Base-by-base conservation (phyloP, 2,797 vertebrate species). In the Myiotriccus ornatus region DNA sequence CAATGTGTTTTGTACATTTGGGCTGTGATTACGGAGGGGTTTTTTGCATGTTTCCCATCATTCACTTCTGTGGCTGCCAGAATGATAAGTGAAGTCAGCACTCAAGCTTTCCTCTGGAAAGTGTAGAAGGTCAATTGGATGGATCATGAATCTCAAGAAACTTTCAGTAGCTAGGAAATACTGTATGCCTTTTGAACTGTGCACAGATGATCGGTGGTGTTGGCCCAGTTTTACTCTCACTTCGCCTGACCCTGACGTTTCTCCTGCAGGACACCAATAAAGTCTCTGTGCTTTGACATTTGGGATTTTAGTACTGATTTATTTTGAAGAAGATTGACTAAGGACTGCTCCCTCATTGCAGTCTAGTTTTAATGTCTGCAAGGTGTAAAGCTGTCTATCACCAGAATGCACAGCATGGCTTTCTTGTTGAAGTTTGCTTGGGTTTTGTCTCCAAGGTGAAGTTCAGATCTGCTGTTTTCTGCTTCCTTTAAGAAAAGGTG, bases 111-210 rank as follows among this genome's bases (percentile, higher is more conserved):
- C 44, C 14, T 4, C 18, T 34, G 12, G 25, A 22, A 75, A 34
- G 7, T 2, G 1, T 23, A 7, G 0, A 0, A 49, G 25, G 30
- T 69, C 30, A 60, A 28, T 16, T 30, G 30, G 11, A 6, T 16
- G 27, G 20, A 56, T 60, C 12, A 27, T 20, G 34, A 41, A 53
- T 59, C 25, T 57, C 20, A 43, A 41, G 30, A 64, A 79, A 10
- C 27, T 35, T 60, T 59, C 15, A 8, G 43, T 25, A 35, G 13
- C 43, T 69, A 13, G 12, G n/a, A 28, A 75, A 75, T 34, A 19
- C 10, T 62, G 23, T n/a, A 39, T 69, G 16, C 13, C 20, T 44
- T 78, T 75, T 82, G 43, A 57, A 41, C 41, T n/a, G n/a, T 57
- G 14, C 14, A 9, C 1, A 15, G 44, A 37, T 34, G 9, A 37